These are phyloP conservation scores for Caenorhabditis sp. DNA, from an alignment of 2,888 invertebrate species.

Conservation along the genomic window DNA sequence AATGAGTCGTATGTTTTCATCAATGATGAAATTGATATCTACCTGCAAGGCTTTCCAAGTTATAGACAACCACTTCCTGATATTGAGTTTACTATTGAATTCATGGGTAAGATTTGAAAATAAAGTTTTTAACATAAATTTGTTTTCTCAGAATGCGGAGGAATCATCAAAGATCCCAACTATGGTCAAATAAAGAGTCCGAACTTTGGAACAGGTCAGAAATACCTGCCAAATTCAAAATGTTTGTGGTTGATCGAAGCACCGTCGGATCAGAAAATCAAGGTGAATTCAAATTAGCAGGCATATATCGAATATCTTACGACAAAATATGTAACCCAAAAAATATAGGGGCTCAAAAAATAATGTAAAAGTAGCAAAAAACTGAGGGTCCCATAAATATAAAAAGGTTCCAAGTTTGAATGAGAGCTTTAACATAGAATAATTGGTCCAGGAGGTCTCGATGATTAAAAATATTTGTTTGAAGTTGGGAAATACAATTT, in stretches of 20 bases:
- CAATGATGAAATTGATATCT: slow-evolving; percentile 13
- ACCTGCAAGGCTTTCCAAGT: slow-evolving; percentile 23
- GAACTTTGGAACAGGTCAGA: slow-evolving; percentile 34
- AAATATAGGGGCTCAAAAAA: no score
- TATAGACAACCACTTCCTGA: slow-evolving; percentile 25
- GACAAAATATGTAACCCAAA: no score
- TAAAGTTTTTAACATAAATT: slow-evolving; percentile 7
- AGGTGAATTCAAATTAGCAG: no score
- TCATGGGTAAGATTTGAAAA: slow-evolving; percentile 1
- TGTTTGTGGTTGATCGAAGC: slow-evolving; percentile 65
- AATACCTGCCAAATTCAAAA: slow-evolving; percentile 54
- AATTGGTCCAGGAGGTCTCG: no score
- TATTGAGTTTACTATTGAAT: slow-evolving; percentile 43
- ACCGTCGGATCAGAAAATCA: slow-evolving; percentile 24
- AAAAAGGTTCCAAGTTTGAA: no score
- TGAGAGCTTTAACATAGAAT: no score
- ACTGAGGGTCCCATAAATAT: no score
- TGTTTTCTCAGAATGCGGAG: slow-evolving; percentile 49
- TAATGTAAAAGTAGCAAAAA: no score
- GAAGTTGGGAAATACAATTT: no score
- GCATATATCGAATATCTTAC: no score
- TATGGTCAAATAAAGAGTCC: slow-evolving; percentile 49
- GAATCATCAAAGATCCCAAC: slow-evolving; percentile 41
- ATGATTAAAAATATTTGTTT: no score
- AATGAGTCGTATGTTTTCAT: neutral